Evolutionary conservation across 2,113 vertebrate species (phyloP).

Genomic region (Archocentrus centrarchus): DNA sequence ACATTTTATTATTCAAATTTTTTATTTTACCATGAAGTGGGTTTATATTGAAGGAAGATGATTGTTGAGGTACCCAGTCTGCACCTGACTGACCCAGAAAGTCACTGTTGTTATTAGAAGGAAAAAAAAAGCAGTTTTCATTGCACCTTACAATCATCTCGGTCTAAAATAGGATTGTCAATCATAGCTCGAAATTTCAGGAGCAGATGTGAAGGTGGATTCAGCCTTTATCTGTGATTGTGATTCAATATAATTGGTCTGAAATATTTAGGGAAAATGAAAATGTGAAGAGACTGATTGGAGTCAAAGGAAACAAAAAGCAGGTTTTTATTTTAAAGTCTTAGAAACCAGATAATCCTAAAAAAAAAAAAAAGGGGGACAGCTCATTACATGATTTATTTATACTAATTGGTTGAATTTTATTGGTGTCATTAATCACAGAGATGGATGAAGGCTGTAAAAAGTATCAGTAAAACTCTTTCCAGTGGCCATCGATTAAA

Average conservation of each 20-base stretch:
- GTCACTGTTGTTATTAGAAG: conserved; percentile 68
- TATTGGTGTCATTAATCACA: conserved; percentile 37
- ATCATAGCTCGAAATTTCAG: conserved; percentile 57
- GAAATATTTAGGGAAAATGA: conserved; percentile 48
- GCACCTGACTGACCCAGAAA: conserved; percentile 66
- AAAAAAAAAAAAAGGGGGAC: not conserved
- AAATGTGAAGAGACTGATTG: conserved; percentile 56
- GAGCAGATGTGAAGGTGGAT: conserved; percentile 58
- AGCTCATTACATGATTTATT: conserved; percentile 35
- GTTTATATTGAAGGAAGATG: conserved; percentile 74
- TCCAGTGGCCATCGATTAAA: conserved; percentile 54
- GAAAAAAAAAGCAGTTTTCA: conserved; percentile 62
- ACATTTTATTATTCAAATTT: conserved; percentile 79
- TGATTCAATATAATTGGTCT: conserved; percentile 55
- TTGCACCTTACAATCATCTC: conserved; percentile 82
- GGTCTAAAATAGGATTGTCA: conserved; percentile 77
- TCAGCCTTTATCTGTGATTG: conserved; percentile 54
- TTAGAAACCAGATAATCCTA: conserved; percentile 27
- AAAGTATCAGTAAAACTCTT: conserved; percentile 25
- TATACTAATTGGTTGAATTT: conserved; percentile 23
- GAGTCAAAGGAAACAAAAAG: conserved; percentile 44
- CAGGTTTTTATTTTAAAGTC: conserved; percentile 35
- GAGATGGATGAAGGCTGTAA: conserved; percentile 36
- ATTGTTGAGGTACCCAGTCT: conserved; percentile 68
- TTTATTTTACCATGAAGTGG: conserved; percentile 79